These are phyloP conservation scores for Piprites chloris DNA, from an alignment of 2,113 vertebrate genomes.

Conservation along the genomic window DNA sequence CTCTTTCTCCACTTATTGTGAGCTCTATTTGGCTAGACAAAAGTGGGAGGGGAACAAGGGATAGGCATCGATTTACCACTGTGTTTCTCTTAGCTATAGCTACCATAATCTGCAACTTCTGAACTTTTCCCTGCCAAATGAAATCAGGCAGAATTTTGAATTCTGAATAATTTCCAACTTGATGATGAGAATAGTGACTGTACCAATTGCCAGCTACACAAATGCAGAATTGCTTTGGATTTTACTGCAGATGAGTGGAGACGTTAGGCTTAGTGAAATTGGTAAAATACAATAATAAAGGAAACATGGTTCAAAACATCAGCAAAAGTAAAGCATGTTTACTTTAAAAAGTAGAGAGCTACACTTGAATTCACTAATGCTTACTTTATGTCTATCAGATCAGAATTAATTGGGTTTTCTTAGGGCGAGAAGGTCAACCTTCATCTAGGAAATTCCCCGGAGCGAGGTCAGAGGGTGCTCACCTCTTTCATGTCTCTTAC, in stretches of 20 bases:
- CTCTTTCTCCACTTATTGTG: neutral
- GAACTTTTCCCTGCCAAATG: neutral
- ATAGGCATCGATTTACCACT: neutral
- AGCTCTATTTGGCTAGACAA: neutral
- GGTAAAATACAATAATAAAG: neutral
- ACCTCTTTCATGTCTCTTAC: neutral
- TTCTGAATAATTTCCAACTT: neutral
- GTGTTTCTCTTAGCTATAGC: neutral
- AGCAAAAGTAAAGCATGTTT: neutral
- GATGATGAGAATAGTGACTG: neutral
- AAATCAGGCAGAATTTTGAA: neutral
- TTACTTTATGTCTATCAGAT: neutral
- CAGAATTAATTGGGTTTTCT: neutral
- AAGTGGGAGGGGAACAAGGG: neutral
- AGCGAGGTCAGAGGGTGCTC: neutral
- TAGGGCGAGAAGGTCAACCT: neutral
- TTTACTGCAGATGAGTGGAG: neutral
- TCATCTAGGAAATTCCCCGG: neutral
- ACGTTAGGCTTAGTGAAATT: neutral
- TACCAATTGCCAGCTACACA: neutral
- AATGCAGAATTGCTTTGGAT: neutral
- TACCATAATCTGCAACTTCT: neutral
- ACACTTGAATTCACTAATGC: neutral
- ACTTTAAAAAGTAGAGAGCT: too few species aligned
- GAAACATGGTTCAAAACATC: neutral